phyloP scores from a whole-genome alignment of 2,888 invertebrate genomes.

The Drosophila fulvimacula region DNA sequence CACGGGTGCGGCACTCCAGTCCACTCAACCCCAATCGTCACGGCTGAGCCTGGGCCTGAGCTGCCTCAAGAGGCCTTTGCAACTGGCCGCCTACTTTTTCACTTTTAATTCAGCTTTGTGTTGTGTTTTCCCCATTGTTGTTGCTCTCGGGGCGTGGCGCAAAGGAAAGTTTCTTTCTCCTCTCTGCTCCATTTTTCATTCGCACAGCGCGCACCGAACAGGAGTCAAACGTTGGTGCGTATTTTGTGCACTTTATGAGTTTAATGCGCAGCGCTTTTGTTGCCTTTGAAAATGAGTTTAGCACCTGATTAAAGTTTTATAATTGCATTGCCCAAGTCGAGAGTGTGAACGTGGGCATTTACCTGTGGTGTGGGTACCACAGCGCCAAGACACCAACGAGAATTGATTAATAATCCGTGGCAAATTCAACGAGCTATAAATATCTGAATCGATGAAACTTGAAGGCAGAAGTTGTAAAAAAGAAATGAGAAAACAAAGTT shows the following conservation, averaged over 20 bases:
- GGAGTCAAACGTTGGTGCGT: conserved; percentile 3
- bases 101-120: conserved; percentile 59
- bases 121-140: conserved; percentile 22
- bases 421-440: neutral
- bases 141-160: conserved; percentile 20
- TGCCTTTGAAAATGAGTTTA: conserved; percentile 41
- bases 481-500: neutral
- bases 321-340: conserved; percentile 36
- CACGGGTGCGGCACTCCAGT: conserved; percentile 30
- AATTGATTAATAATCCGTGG: conserved; percentile 7
- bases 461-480: neutral
- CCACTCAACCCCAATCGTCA: conserved; percentile 49
- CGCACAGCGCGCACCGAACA: neutral
- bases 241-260: conserved; percentile 45
- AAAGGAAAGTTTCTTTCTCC: conserved; percentile 48
- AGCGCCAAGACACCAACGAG: neutral
- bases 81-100: conserved; percentile 61
- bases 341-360: neutral
- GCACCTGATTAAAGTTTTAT: conserved; percentile 47
- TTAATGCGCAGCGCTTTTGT: conserved; percentile 23
- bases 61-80: conserved; percentile 40
- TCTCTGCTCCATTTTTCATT: conserved; percentile 46
- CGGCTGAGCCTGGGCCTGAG: neutral
- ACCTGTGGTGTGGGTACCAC: neutral
- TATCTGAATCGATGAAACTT: neutral